Conservation (phyloP, 2,888 invertebrate genomes). For the Phorcus lineatus region DNA sequence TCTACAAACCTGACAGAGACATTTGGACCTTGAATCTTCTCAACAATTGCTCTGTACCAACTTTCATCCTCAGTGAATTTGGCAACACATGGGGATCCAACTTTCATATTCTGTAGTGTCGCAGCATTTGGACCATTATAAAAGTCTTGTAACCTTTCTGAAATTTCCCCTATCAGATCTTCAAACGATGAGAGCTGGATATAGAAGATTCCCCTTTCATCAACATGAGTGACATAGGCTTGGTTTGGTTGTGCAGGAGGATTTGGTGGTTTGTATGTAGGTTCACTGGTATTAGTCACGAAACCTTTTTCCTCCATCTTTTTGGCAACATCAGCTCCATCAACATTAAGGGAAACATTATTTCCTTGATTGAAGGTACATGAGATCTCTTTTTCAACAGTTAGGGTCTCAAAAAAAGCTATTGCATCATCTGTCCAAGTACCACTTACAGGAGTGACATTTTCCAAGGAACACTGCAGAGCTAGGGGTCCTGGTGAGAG, state of each 20-base stretch:
- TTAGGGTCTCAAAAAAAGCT: slow-evolving; percentile 48
- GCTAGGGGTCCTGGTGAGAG: slow-evolving; percentile 33
- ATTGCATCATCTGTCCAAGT: slow-evolving; percentile 56
- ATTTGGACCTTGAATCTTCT: slow-evolving; percentile 75
- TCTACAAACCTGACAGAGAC: slow-evolving; percentile 81
- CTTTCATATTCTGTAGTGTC: neutral
- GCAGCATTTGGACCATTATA: neutral
- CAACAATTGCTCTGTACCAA: slow-evolving; percentile 83
- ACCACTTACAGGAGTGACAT: slow-evolving; percentile 46
- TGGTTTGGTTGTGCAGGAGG: slow-evolving; percentile 27
- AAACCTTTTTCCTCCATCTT: slow-evolving; percentile 23
- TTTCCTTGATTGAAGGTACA: slow-evolving; percentile 43
- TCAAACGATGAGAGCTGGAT: slow-evolving; percentile 48
- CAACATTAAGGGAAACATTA: slow-evolving; percentile 41
- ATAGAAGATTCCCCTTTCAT: slow-evolving; percentile 56
- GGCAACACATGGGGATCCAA: slow-evolving; percentile 78
- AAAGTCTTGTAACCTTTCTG: slow-evolving; percentile 38
- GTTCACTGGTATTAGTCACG: neutral
- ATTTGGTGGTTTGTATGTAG: slow-evolving; percentile 18
- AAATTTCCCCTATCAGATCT: slow-evolving; percentile 41
- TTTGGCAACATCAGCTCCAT: slow-evolving; percentile 41
- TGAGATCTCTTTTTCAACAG: slow-evolving; percentile 47
- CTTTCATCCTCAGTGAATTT: slow-evolving; percentile 80
- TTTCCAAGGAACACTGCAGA: slow-evolving; percentile 47
- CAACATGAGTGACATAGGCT: slow-evolving; percentile 45